These are phyloP conservation scores for Spisula subtruncata DNA, from an alignment of 2,888 invertebrate genomes.

Conservation along the genomic window DNA sequence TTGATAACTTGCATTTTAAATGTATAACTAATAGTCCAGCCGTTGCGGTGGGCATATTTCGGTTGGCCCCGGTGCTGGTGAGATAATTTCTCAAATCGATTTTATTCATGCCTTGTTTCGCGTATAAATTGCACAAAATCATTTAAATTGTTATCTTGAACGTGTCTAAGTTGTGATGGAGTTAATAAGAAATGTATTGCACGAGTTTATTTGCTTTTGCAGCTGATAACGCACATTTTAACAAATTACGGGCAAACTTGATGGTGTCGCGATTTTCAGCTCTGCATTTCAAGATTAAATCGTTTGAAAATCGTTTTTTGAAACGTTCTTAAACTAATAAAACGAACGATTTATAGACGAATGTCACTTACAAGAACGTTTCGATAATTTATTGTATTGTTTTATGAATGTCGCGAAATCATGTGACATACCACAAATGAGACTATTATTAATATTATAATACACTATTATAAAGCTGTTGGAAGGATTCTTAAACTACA, in stretches of 20 bases:
- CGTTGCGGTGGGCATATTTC: not conserved
- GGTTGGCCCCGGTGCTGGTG: not conserved
- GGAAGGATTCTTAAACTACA: no score
- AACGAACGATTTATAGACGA: not conserved
- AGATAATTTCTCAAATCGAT: conserved; percentile 20
- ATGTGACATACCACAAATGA: not conserved
- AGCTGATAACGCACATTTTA: not conserved
- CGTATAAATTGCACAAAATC: conserved; percentile 39
- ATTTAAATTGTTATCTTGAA: conserved; percentile 44
- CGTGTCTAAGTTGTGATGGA: conserved; percentile 26
- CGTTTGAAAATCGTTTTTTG: conserved; percentile 7
- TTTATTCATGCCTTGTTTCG: conserved; percentile 32
- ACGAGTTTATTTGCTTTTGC: conserved; percentile 26
- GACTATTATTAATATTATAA: no score
- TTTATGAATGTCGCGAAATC: not conserved
- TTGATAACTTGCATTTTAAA: not conserved
- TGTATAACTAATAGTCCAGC: not conserved
- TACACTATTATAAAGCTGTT: no score
- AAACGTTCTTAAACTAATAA: not conserved
- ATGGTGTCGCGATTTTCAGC: not conserved
- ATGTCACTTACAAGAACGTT: not conserved
- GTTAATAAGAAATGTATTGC: conserved; percentile 24
- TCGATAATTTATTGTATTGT: not conserved
- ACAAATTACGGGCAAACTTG: not conserved
- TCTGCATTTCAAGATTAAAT: not conserved